Evolutionary conservation across 1,140 invertebrate species (phyloP), one percentile per base, ranked within the genome.

Genomic region (Musca domestica): DNA sequence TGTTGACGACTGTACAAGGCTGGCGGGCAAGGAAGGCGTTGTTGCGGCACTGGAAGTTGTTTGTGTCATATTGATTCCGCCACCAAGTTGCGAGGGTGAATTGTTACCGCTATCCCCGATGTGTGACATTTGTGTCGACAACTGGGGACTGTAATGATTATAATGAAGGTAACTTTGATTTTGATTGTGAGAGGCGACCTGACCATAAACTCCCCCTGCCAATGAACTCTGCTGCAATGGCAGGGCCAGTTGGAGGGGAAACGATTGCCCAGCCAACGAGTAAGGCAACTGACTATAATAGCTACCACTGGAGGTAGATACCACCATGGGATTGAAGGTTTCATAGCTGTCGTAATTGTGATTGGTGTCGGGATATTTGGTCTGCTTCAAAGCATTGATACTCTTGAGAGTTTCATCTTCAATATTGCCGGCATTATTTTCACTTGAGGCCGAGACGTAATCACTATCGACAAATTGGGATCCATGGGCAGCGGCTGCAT

Each of bases 321-420:
- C 56, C 56, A 76, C 71, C 85, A 80, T 75, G 69, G 77, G 83
- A 73, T 86, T 87, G 68, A 87, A 86, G 69, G 86, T 83, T 71
- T 87, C 86, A 69, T 87, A 84, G n/a, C 83, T 79, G 56, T 82
- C 83, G 23, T 81, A 77, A 66, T 85, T 81, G 27, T 76, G 80
- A 72, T 82, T 81, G n/a, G 78, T 80, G 46, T 84, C 73, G 22
- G 83, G 84, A 71, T 87, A 89, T 70, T 89, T 89, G 64, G 88
- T 77, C 74, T 63, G 61, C 47, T 70, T 70, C 23, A 56, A 20
- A 2, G 22, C 34, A 17, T 27, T 47, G 23, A 54, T 90, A 89
- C 74, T 90, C 89, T 72, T 90, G 7, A 34, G 17, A 0, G 56
- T 19, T 7, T 61, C 56, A 19, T 61, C 56, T 61, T 61, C 56